Percentiles rank a stretch among this genome's conserved stretches.
Evolutionary conservation across 2,888 invertebrate genomes (phyloP).

Genomic region (Platerodrilus igneus): DNA sequence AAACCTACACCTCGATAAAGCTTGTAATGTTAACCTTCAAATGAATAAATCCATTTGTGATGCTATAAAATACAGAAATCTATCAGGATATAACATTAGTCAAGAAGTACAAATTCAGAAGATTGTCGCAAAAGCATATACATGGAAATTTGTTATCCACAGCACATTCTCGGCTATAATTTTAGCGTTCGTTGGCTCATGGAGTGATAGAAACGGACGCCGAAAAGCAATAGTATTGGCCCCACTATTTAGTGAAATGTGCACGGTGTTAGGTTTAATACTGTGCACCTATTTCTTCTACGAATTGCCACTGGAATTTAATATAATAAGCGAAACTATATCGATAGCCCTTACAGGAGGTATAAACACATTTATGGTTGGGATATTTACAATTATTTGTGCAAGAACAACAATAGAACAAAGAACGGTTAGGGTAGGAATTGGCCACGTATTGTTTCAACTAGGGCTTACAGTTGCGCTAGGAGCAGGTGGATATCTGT

Average conservation of each 20-base stretch:
- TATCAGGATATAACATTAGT: slow-evolving; percentile 57
- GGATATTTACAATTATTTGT: slow-evolving; percentile 58
- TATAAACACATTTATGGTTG: slow-evolving; percentile 54
- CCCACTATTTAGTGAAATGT: slow-evolving; percentile 53
- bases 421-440: slow-evolving; percentile 57
- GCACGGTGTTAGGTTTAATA: slow-evolving; percentile 51
- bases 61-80: slow-evolving; percentile 65
- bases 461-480: slow-evolving; percentile 51
- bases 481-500: slow-evolving; percentile 51
- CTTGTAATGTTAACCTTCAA: slow-evolving; percentile 71
- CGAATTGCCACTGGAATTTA: slow-evolving; percentile 52
- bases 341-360: slow-evolving; percentile 55
- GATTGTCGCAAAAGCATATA: slow-evolving; percentile 46
- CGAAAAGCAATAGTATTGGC: slow-evolving; percentile 56
- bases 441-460: slow-evolving; percentile 53
- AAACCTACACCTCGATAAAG: slow-evolving; percentile 77
- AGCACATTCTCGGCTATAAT: slow-evolving; percentile 54
- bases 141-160: slow-evolving; percentile 53
- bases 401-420: slow-evolving; percentile 53
- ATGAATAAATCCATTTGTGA: slow-evolving; percentile 67
- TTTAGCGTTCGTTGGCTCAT: slow-evolving; percentile 56
- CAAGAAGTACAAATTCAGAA: slow-evolving; percentile 45
- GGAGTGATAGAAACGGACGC: slow-evolving; percentile 57
- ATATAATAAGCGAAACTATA: slow-evolving; percentile 52
- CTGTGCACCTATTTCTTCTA: slow-evolving; percentile 54